Evolutionary conservation across 2,113 vertebrate species (phyloP).

Genomic region (Burhinus oedicnemus): DNA sequence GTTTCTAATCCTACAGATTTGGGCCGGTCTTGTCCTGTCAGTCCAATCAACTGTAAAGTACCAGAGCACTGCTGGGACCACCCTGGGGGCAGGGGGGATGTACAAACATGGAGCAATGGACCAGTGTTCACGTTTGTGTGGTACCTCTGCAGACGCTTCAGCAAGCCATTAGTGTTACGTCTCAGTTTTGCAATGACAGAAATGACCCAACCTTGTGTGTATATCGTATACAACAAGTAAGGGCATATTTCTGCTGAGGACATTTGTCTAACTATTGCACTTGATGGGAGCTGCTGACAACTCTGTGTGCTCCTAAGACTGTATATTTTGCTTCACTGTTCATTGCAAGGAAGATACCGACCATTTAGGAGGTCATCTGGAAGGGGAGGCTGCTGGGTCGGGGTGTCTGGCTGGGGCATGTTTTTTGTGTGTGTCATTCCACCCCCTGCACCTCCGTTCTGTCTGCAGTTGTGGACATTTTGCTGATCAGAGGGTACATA

Average conservation of each 20-base stretch:
- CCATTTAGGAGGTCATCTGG: neutral
- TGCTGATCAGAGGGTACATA: neutral
- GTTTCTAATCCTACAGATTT: neutral
- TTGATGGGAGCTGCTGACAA: slow-evolving; percentile 15
- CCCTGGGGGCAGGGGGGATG: accelerated
- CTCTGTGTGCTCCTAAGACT: neutral
- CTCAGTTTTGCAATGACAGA: neutral
- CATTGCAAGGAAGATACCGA: neutral
- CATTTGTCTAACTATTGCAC: neutral
- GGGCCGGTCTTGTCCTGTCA: neutral
- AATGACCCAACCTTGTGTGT: neutral
- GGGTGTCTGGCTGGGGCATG: neutral
- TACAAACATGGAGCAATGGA: neutral
- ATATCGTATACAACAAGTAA: accelerated
- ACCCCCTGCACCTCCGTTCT: neutral
- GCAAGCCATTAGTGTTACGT: neutral
- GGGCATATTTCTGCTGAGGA: neutral
- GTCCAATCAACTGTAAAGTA: accelerated
- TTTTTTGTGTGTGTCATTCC: neutral
- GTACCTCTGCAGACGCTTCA: neutral
- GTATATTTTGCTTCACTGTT: neutral
- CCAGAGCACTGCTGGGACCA: neutral
- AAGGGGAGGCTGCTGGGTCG: neutral
- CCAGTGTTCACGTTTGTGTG: accelerated
- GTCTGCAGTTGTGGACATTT: neutral